Conservation (phyloP, 2,888 invertebrate genomes). For the Pseudococcus longispinus region DNA sequence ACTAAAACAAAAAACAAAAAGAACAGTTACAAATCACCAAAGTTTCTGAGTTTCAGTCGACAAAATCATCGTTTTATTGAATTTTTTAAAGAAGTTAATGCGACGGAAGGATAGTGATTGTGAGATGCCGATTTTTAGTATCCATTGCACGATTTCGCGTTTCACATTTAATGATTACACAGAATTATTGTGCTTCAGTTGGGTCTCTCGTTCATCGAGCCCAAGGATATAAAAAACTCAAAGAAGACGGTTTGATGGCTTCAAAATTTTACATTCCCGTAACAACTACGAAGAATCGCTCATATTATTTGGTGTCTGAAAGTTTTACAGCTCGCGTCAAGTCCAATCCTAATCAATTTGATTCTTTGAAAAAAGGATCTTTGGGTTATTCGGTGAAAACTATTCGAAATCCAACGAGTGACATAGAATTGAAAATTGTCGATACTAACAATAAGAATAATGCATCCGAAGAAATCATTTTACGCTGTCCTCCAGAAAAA, state of each 20-base stretch:
- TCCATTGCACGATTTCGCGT: not conserved
- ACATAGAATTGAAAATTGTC: conserved; percentile 59
- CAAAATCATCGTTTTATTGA: not conserved
- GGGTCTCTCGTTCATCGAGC: conserved; percentile 52
- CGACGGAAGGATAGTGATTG: not conserved
- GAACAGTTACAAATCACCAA: not conserved
- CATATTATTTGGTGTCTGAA: not conserved
- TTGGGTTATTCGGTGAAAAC: conserved; percentile 54
- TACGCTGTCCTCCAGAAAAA: conserved; percentile 59
- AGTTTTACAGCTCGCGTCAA: not conserved
- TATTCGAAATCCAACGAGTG: not conserved
- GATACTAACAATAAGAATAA: conserved; percentile 58
- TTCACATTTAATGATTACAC: conserved; percentile 36
- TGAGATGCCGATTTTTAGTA: not conserved
- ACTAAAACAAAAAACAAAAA: not conserved
- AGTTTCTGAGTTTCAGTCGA: not conserved
- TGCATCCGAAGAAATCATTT: conserved; percentile 59
- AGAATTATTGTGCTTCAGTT: conserved; percentile 36
- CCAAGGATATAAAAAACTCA: conserved; percentile 48
- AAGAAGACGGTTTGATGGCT: conserved; percentile 36
- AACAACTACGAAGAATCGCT: not conserved
- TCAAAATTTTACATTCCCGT: not conserved
- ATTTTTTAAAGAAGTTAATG: not conserved
- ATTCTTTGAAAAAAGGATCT: conserved; percentile 28
- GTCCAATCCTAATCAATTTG: not conserved